phyloP scores from a whole-genome alignment of 2,113 vertebrate genomes.

The Pipa parva region DNA sequence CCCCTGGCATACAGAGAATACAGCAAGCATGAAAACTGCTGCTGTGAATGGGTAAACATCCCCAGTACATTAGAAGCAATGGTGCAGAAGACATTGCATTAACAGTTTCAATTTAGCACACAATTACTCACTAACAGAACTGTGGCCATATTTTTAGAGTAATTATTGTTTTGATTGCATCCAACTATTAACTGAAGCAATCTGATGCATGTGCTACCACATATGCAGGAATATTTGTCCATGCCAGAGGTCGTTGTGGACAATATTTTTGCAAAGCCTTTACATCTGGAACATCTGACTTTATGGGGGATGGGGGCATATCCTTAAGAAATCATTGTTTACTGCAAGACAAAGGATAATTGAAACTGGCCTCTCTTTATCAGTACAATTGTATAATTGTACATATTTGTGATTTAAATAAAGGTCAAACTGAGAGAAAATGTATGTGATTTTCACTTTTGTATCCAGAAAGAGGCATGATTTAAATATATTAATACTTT shows the following conservation, averaged over 20 bases:
- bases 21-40: conserved; percentile 22
- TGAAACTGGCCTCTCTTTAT: too few species aligned
- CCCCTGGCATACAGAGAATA: conserved; percentile 28
- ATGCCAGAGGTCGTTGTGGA: neutral
- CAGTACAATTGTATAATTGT: too few species aligned
- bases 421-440: too few species aligned
- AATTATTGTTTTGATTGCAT: conserved; percentile 38
- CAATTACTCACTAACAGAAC: conserved; percentile 41
- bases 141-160: conserved; percentile 38
- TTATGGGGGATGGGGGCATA: too few species aligned
- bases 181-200: conserved; percentile 26
- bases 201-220: neutral
- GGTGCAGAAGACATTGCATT: conserved; percentile 42
- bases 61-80: conserved; percentile 40
- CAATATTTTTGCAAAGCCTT: too few species aligned
- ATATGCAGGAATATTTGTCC: neutral
- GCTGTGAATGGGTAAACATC: conserved; percentile 37
- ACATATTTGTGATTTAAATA: too few species aligned
- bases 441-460: too few species aligned
- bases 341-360: too few species aligned
- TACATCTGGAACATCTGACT: too few species aligned
- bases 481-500: too few species aligned
- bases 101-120: conserved; percentile 42
- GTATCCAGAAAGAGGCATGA: too few species aligned
- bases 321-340: too few species aligned